Conservation (phyloP, 1,140 invertebrate genomes). For the Macrostomum lignano region DNA sequence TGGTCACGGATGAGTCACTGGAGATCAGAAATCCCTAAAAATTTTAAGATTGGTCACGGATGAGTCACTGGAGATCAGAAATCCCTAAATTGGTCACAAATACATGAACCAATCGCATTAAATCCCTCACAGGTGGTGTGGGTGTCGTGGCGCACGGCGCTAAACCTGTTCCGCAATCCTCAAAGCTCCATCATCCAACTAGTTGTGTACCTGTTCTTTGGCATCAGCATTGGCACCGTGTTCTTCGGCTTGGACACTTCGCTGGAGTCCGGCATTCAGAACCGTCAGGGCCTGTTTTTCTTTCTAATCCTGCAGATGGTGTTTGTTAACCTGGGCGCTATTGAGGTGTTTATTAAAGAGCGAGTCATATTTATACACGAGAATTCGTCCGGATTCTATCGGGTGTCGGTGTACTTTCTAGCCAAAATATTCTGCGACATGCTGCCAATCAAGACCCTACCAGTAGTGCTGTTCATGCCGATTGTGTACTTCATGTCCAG, state of each 20-base stretch:
- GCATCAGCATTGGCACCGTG: constrained; percentile 17
- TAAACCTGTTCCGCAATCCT: constrained; percentile 18
- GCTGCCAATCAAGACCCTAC: constrained; percentile 7
- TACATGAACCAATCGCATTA: too few relatives aligned
- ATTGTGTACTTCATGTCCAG: constrained; percentile 8
- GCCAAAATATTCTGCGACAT: constrained; percentile 8
- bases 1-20: too few relatives aligned
- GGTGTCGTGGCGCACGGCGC: constrained; percentile 12
- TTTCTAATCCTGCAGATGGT: constrained; percentile 5
- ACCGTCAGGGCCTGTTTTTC: constrained; percentile 8
- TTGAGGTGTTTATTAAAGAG: constrained; percentile 6
- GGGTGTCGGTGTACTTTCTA: constrained; percentile 6
- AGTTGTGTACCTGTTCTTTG: constrained; percentile 16
- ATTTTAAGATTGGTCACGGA: too few relatives aligned
- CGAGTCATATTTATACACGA: constrained; percentile 6
- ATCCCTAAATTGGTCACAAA: too few relatives aligned
- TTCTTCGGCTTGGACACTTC: constrained; percentile 15
- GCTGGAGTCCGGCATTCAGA: constrained; percentile 16
- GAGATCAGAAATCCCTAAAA: too few relatives aligned
- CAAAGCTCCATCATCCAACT: constrained; percentile 16
- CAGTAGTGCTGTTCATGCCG: constrained; percentile 3
- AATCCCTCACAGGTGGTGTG: constrained; percentile 11
- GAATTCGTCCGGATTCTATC: constrained; percentile 7
- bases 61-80: too few relatives aligned
- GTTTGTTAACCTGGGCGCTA: constrained; percentile 5